Conservation (phyloP, 2,113 vertebrate genomes). For the Chloropsis cyanopogon region DNA sequence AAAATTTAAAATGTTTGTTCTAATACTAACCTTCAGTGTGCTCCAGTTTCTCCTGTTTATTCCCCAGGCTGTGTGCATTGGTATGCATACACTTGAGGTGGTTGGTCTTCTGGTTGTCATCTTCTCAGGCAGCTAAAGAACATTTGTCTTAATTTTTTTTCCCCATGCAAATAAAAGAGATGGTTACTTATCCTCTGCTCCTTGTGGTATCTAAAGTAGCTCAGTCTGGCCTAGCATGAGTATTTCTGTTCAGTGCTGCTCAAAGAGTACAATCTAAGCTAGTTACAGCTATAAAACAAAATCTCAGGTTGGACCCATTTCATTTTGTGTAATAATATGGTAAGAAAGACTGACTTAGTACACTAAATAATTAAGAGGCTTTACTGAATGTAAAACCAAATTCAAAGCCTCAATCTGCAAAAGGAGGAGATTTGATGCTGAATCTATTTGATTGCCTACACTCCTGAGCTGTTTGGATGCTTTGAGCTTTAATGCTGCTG, state of each 20-base stretch:
- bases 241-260: background rate
- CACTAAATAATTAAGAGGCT: background rate
- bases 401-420: background rate
- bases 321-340: background rate
- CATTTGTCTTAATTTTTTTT: background rate
- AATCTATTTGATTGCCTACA: background rate
- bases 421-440: background rate
- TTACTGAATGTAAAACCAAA: background rate
- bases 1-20: background rate
- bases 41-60: background rate
- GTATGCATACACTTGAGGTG: too few species aligned
- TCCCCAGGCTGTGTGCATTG: background rate
- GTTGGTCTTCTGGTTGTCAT: background rate
- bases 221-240: background rate
- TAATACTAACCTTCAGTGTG: background rate
- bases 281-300: background rate
- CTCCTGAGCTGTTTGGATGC: background rate
- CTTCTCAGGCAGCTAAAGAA: background rate
- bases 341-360: background rate
- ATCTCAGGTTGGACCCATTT: background rate
- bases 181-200: background rate
- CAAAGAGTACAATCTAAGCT: background rate
- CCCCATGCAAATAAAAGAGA: background rate
- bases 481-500: background rate
- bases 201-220: background rate